Conservation (phyloP, 2,113 vertebrate genomes). For the Oreochromis niloticus region DNA sequence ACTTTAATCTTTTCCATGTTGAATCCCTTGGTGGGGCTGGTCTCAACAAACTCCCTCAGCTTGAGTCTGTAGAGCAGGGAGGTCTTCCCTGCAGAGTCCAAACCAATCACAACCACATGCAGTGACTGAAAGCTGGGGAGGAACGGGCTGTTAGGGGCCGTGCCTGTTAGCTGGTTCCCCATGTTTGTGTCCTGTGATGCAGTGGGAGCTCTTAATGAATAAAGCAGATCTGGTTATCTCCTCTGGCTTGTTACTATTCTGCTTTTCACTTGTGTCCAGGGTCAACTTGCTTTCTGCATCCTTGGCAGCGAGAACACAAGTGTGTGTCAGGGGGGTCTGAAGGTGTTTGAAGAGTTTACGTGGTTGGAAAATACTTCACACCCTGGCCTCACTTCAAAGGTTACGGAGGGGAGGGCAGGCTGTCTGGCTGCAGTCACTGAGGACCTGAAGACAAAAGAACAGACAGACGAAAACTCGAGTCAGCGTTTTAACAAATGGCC, state of each 20-base stretch:
- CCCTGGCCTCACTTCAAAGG: constrained; percentile 36
- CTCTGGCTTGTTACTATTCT: neutral
- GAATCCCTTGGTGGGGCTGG: constrained; percentile 79
- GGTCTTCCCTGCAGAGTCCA: constrained; percentile 80
- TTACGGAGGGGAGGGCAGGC: neutral
- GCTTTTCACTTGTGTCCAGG: neutral
- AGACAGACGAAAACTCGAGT: neutral
- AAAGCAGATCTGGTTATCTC: neutral
- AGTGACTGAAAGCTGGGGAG: constrained; percentile 73
- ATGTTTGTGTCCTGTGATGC: constrained; percentile 32
- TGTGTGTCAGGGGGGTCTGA: neutral
- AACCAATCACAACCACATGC: constrained; percentile 77
- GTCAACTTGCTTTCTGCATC: neutral
- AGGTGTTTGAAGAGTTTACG: neutral
- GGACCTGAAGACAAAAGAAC: neutral
- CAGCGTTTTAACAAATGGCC: neutral
- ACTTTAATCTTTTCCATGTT: constrained; percentile 80
- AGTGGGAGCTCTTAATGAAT: neutral
- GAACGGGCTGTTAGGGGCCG: constrained; percentile 66
- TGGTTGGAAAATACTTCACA: neutral
- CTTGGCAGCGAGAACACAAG: neutral
- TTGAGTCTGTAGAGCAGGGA: constrained; percentile 79
- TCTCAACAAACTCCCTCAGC: constrained; percentile 79
- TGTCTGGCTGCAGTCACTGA: neutral
- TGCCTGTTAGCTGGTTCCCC: constrained; percentile 80